These are phyloP conservation scores for Tanypteryx hageni DNA, from an alignment of 2,888 invertebrate species.

Conservation along the genomic window DNA sequence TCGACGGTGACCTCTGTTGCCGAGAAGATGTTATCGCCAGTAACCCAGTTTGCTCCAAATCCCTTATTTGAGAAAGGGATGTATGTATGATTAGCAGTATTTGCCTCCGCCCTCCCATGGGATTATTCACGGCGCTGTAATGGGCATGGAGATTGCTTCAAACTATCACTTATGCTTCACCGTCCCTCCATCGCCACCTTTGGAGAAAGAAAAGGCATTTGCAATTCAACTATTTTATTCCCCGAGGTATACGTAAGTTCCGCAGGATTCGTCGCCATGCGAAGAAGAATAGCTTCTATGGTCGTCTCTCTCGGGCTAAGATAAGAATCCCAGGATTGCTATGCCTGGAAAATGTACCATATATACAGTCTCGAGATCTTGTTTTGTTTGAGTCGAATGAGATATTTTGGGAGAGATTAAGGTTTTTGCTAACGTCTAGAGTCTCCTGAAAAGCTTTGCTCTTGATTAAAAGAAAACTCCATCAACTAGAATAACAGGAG, in stretches of 20 bases:
- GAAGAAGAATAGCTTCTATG: neutral
- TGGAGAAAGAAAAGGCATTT: neutral
- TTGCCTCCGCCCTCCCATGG: neutral
- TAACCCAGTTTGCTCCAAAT: conserved; percentile 9
- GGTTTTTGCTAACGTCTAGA: too few relatives aligned
- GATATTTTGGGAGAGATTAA: too few relatives aligned
- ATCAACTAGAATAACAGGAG: too few relatives aligned
- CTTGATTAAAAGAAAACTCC: too few relatives aligned
- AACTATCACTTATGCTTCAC: neutral
- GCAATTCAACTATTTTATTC: neutral
- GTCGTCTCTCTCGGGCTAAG: neutral
- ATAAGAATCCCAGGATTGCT: neutral
- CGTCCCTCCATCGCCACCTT: neutral
- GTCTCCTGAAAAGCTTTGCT: too few relatives aligned
- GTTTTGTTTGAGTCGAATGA: too few relatives aligned
- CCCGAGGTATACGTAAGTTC: neutral
- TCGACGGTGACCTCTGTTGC: conserved; percentile 29
- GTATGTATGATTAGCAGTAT: neutral
- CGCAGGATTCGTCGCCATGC: neutral
- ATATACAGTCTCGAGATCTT: too few relatives aligned
- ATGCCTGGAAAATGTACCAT: neutral
- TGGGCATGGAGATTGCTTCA: neutral
- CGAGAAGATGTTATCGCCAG: neutral
- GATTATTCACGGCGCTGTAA: neutral
- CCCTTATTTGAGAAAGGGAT: neutral